A percentile compares a stretch with the other conserved stretches of the same genome.
phyloP scores from a whole-genome alignment of 2,888 invertebrate species.

The Torymus aiolomorphi region DNA sequence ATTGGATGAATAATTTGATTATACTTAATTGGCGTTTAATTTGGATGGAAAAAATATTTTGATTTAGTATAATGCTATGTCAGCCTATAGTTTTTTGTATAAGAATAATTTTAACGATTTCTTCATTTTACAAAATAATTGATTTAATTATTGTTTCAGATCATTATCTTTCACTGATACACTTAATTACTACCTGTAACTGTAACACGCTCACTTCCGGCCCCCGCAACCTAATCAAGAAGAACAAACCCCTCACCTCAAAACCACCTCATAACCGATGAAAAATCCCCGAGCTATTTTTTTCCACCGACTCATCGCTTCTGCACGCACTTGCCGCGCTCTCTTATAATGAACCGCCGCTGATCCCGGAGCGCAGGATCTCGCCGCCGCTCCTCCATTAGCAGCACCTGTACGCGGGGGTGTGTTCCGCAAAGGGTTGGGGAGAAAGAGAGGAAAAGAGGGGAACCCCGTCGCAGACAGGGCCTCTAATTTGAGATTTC shows the following conservation, averaged over 20 bases:
- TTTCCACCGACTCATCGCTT: constrained; percentile 26
- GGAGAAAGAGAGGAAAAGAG: constrained; percentile 19
- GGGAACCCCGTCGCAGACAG: constrained; percentile 19
- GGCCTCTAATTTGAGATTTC: constrained; percentile 67
- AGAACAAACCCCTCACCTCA: constrained; percentile 5
- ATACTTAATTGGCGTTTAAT: too few species aligned
- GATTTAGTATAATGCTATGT: too few species aligned
- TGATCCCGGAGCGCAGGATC: constrained; percentile 55
- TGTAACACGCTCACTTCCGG: too few species aligned
- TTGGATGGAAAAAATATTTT: too few species aligned
- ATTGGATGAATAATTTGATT: too few species aligned
- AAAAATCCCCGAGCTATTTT: constrained; percentile 31
- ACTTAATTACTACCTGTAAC: too few species aligned
- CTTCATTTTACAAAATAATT: too few species aligned
- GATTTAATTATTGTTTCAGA: too few species aligned
- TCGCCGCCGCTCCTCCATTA: constrained; percentile 63
- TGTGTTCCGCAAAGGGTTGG: constrained; percentile 65
- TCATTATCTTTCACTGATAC: too few species aligned
- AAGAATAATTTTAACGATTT: too few species aligned
- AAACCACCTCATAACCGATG: constrained; percentile 49
- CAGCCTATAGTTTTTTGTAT: too few species aligned
- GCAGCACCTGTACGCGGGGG: constrained; percentile 67
- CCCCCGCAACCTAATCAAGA: constrained; percentile 37
- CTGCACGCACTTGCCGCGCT: not conserved
- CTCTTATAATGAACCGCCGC: constrained; percentile 66